Base-by-base conservation (phyloP, 2,113 vertebrate species). In the Gambusia affinis region DNA sequence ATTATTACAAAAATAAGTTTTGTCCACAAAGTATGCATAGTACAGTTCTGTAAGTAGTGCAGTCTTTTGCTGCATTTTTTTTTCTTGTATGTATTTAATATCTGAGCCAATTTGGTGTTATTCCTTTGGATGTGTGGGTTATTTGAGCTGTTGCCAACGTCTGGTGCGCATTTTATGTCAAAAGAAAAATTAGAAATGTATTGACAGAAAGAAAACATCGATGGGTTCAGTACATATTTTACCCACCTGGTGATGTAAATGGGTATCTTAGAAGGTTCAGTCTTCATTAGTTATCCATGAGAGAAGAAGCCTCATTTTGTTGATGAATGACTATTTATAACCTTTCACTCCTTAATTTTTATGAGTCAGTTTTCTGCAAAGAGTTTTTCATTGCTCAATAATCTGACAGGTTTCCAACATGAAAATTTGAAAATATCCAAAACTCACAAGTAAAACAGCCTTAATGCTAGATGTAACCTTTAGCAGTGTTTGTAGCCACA, bases 361-460 rank as follows among this genome's bases (percentile, higher is more conserved):
- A 8, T 30, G 28, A 30, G 15, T 29, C 14, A 30, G 22, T 24
- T 63, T 29, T 29, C 29, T 63, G 61, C 15, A 31, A 62, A 62
- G 14, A 14, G 24, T 61, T 28, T 61, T 61, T 28, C n/a, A 29
- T 31, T 17, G 12, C 12, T 39, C 47, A 44, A 60, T 39, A 4
- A 51, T 60, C 57, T n/a, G 57, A 60, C 8, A 79, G 33, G 42
- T 76, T 73, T 73, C 15, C 19, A 63, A 63, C 29, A 62, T 76
- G 65, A 81, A 70, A 73, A 75, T 73, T 77, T 82, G n/a, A 71
- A 60, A 70, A 12, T 30, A 72, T 79, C 27, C 8, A 69, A 69
- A 1, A 1, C 64, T 61, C 27, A 60, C 19, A 71, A 73, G 54
- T 27, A 22, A 61, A 61, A 73, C 75, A 87, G 51, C 42, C 57